Conservation (phyloP, 2,797 vertebrate species). For the Falco rusticolus region DNA sequence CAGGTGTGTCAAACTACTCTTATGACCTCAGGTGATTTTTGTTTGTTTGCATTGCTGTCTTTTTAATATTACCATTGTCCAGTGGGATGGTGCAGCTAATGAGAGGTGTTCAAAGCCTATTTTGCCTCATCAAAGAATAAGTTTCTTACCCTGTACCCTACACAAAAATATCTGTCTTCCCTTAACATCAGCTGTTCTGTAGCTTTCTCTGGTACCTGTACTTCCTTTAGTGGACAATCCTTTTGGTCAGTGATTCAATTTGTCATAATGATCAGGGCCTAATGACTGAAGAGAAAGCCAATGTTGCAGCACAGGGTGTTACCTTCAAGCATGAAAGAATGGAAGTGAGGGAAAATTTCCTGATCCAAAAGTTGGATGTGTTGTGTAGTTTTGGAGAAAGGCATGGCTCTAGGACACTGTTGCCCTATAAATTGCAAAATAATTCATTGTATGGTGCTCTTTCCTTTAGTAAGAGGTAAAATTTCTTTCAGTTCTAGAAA, state of each 20-base stretch:
- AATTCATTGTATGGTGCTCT: neutral
- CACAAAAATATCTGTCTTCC: neutral
- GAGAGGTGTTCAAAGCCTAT: neutral
- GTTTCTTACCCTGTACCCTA: neutral
- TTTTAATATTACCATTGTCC: neutral
- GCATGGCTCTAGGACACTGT: neutral
- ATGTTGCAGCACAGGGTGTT: rapidly evolving
- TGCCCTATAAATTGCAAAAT: neutral
- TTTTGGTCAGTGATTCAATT: neutral
- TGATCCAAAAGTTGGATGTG: neutral
- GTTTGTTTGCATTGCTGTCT: neutral
- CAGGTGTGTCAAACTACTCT: neutral
- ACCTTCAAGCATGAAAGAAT: neutral
- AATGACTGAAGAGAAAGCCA: neutral
- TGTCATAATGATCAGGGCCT: neutral
- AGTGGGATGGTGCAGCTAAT: neutral
- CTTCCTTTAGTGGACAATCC: neutral
- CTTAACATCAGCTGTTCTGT: neutral
- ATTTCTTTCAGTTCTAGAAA: neutral
- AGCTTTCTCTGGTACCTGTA: neutral
- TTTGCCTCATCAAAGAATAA: neutral
- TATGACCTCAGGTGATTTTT: neutral
- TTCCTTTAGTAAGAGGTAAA: neutral
- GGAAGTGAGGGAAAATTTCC: neutral
- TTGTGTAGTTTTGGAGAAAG: neutral